Percentiles rank a stretch among this genome's conserved stretches.
These are phyloP conservation scores for Matsumyia berberina DNA, from an alignment of 2,888 invertebrate genomes.

Conservation along the genomic window DNA sequence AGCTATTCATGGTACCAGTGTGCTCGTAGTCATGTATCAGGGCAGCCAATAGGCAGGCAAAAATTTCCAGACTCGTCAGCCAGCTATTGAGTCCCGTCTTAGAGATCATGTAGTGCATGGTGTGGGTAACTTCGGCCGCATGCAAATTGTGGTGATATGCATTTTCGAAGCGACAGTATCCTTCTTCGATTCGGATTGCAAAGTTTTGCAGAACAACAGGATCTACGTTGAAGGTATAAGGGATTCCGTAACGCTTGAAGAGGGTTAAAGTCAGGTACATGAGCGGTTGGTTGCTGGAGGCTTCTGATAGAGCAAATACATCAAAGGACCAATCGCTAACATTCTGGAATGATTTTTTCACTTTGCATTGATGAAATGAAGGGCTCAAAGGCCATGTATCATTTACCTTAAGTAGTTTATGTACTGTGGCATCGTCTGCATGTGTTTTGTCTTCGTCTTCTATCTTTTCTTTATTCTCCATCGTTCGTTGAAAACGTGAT, in stretches of 20 bases:
- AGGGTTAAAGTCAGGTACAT: constrained; percentile 96
- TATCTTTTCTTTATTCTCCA: too few species aligned
- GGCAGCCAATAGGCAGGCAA: constrained; percentile 96
- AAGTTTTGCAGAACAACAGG: constrained; percentile 93
- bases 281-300: constrained; percentile 92
- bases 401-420: too few species aligned
- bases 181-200: constrained; percentile 93
- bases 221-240: constrained; percentile 96
- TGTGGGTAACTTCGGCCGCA: constrained; percentile 97
- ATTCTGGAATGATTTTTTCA: constrained; percentile 86
- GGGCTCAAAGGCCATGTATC: too few species aligned
- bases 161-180: constrained; percentile 94
- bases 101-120: constrained; percentile 95
- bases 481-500: too few species aligned
- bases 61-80: constrained; percentile 96
- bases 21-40: constrained; percentile 98
- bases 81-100: constrained; percentile 97
- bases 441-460: too few species aligned
- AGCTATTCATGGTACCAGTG: constrained; percentile 98
- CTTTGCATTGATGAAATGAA: too few species aligned
- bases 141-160: constrained; percentile 98
- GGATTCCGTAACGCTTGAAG: constrained; percentile 96
- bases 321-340: constrained; percentile 98
- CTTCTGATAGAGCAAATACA: constrained; percentile 94
- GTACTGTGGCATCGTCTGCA: too few species aligned